These are phyloP conservation scores for Hirudinaria manillensis DNA, from an alignment of 2,888 invertebrate species.

Conservation along the genomic window DNA sequence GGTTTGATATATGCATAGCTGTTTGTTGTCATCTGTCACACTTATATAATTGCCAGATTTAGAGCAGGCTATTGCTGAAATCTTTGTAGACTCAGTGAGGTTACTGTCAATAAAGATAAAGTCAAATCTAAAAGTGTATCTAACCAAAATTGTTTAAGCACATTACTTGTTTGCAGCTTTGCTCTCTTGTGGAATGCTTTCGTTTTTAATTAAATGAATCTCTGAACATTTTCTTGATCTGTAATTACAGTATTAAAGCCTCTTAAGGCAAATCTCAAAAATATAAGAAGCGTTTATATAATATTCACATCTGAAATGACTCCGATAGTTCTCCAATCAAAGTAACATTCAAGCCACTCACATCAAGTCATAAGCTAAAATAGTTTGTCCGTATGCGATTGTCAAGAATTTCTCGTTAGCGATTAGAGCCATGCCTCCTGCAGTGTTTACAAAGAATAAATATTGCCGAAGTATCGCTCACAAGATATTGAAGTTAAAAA, in stretches of 20 bases:
- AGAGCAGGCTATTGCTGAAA: constrained; percentile 44
- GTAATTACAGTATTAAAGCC: too few relatives aligned
- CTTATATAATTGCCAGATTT: constrained; percentile 44
- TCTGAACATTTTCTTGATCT: too few relatives aligned
- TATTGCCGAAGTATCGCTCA: neutral
- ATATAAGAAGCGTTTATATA: too few relatives aligned
- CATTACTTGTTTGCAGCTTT: too few relatives aligned
- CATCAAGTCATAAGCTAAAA: neutral
- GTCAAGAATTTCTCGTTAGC: neutral
- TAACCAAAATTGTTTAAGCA: too few relatives aligned
- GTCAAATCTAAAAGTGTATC: neutral
- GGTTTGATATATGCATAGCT: constrained; percentile 43
- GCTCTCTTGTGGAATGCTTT: too few relatives aligned
- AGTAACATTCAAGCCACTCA: neutral
- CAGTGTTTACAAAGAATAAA: constrained; percentile 7
- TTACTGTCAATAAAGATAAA: neutral
- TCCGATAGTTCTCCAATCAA: too few relatives aligned
- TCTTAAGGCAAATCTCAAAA: too few relatives aligned
- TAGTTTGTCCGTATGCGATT: neutral
- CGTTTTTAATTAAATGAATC: too few relatives aligned
- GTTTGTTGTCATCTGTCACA: constrained; percentile 47
- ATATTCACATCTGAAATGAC: too few relatives aligned
- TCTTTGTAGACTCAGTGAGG: constrained; percentile 37
- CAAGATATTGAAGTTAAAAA: too few relatives aligned
- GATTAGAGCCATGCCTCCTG: neutral